Evolutionary conservation across 1,140 invertebrate species (phyloP).

Genomic region (Cotesia typhae): DNA sequence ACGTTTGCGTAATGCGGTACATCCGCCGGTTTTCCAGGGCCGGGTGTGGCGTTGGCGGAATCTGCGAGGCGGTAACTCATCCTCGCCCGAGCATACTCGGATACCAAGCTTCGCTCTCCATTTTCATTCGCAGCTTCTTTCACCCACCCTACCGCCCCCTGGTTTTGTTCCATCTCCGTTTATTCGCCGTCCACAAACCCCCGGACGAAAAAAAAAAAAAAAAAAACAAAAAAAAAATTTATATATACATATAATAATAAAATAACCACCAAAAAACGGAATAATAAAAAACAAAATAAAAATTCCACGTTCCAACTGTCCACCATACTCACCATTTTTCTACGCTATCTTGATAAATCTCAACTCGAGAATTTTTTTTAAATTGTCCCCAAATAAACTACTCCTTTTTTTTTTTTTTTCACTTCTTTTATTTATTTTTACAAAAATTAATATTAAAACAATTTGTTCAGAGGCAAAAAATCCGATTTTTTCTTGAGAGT

Average conservation of each 20-base stretch:
- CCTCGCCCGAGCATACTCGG: conserved; percentile 50
- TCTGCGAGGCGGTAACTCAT: conserved; percentile 62
- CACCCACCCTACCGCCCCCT: conserved; percentile 19
- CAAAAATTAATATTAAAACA: too few species aligned
- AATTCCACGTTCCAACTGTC: background rate
- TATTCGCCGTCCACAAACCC: background rate
- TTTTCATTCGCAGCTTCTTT: conserved; percentile 48
- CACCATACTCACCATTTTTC: too few species aligned
- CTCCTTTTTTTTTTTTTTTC: too few species aligned
- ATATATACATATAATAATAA: background rate
- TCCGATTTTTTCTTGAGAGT: too few species aligned
- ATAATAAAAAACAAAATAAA: conserved; percentile 3
- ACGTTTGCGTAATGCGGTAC: conserved; percentile 64
- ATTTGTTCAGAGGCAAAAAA: too few species aligned
- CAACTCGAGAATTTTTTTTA: too few species aligned
- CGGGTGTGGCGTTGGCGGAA: conserved; percentile 50
- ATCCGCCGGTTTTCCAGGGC: conserved; percentile 47
- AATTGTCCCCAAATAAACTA: too few species aligned
- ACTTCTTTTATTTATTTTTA: too few species aligned
- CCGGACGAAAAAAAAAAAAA: background rate
- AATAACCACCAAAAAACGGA: background rate
- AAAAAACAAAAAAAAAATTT: background rate
- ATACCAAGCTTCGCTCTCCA: conserved; percentile 47
- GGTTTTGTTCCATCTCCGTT: conserved; percentile 3
- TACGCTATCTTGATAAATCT: too few species aligned